These are phyloP conservation scores for Drosophila jambulina DNA, from an alignment of 1,140 invertebrate genomes.

Conservation along the genomic window DNA sequence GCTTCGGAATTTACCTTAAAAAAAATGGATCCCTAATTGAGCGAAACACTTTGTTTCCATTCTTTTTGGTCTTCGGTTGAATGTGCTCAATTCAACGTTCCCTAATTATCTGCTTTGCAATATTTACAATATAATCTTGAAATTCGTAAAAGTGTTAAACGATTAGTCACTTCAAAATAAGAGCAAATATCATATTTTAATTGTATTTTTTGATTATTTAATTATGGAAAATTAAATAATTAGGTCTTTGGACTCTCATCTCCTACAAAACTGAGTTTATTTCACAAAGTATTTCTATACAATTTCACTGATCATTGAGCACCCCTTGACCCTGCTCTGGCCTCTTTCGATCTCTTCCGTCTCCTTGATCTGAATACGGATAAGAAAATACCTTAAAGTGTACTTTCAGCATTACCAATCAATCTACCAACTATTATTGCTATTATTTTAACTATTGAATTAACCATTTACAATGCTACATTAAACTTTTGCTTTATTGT, in stretches of 20 bases:
- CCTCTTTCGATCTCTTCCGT: constrained; percentile 9
- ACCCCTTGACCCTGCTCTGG: not conserved
- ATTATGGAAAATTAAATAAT: too few relatives aligned
- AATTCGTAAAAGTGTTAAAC: not conserved
- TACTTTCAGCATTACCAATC: constrained; percentile 58
- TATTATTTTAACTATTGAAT: constrained; percentile 62
- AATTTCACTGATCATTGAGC: not conserved
- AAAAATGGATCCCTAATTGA: too few relatives aligned
- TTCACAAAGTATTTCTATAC: not conserved
- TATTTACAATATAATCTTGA: not conserved
- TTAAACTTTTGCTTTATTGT: constrained; percentile 85
- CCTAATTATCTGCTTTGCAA: too few relatives aligned
- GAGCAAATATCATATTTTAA: too few relatives aligned
- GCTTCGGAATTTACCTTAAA: too few relatives aligned
- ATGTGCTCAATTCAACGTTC: too few relatives aligned
- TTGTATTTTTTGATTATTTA: too few relatives aligned
- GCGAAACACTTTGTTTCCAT: too few relatives aligned
- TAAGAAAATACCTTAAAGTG: constrained; percentile 23
- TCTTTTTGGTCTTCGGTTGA: too few relatives aligned
- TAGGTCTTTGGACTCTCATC: not conserved
- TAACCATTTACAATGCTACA: constrained; percentile 82
- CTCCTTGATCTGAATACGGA: constrained; percentile 3
- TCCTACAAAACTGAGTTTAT: not conserved
- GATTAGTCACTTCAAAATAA: not conserved
- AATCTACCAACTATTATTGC: constrained; percentile 42